A percentile compares a stretch with the other conserved stretches of the same genome.
These are phyloP conservation scores for Salmo trutta DNA, from an alignment of 2,797 vertebrate species.

Conservation along the genomic window DNA sequence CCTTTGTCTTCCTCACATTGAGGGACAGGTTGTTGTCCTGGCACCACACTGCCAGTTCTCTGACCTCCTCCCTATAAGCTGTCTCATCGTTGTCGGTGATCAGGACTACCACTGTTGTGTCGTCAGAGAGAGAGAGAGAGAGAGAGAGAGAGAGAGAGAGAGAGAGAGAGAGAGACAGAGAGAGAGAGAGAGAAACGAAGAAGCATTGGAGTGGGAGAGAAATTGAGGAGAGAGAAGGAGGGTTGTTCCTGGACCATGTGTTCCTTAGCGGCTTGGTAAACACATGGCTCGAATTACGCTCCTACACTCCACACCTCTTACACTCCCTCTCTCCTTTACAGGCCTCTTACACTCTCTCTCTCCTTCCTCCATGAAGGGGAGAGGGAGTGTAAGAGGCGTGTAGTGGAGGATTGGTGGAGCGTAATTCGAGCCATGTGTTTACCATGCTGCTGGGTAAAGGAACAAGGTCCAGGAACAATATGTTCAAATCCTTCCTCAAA, in stretches of 20 bases:
- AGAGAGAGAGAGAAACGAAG: not conserved
- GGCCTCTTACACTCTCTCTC: too few relatives aligned
- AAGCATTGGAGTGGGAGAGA: not conserved
- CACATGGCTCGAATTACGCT: too few relatives aligned
- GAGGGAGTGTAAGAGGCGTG: constrained; percentile 19
- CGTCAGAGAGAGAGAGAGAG: not conserved
- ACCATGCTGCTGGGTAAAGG: constrained; percentile 41
- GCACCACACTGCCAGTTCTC: too few relatives aligned
- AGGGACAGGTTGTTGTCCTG: too few relatives aligned
- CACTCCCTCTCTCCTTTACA: too few relatives aligned
- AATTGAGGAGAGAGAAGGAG: not conserved
- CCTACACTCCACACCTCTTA: too few relatives aligned
- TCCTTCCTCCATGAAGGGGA: not conserved
- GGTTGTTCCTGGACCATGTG: not conserved
- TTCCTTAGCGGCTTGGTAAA: too few relatives aligned
- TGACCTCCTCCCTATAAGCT: too few relatives aligned
- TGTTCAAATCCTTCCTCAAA: constrained; percentile 51
- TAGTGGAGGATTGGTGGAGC: constrained; percentile 10
- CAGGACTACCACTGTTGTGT: too few relatives aligned
- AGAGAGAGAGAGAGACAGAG: not conserved
- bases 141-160: not conserved
- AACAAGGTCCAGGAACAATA: constrained; percentile 60
- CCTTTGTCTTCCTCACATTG: too few relatives aligned
- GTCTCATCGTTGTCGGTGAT: too few relatives aligned
- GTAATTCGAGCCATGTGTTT: constrained; percentile 73